These are phyloP conservation scores for Xanthia icteritia DNA, from an alignment of 2,888 invertebrate genomes.

Conservation along the genomic window DNA sequence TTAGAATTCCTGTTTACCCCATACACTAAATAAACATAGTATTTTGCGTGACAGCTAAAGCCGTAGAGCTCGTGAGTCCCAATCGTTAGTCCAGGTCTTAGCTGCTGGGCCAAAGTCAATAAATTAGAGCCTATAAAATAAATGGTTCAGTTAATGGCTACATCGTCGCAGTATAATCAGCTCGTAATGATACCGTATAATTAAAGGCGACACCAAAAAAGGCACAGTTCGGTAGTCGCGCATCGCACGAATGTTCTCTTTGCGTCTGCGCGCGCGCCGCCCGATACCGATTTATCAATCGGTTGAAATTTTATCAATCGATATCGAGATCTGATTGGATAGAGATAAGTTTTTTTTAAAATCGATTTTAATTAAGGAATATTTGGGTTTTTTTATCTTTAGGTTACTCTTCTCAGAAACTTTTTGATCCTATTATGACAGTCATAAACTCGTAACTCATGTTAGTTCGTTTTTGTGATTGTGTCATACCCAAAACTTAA, in stretches of 20 bases:
- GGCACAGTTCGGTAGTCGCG: conserved; percentile 46
- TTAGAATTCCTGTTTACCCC: too few species aligned
- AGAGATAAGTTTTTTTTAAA: conserved; percentile 25
- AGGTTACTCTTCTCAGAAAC: too few species aligned
- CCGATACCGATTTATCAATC: conserved; percentile 55
- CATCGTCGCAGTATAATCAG: conserved; percentile 46
- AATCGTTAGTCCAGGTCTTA: conserved; percentile 6
- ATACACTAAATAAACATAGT: not conserved
- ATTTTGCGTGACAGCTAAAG: not conserved
- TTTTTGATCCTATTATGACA: too few species aligned
- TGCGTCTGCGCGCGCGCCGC: conserved; percentile 47
- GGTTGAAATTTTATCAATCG: conserved; percentile 52
- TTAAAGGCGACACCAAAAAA: conserved; percentile 57
- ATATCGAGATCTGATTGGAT: conserved; percentile 27
- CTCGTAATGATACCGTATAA: conserved; percentile 55
- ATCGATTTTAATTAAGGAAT: conserved; percentile 53
- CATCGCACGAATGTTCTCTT: conserved; percentile 56
- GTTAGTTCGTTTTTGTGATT: too few species aligned
- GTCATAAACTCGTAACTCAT: too few species aligned
- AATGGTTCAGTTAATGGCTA: conserved; percentile 38
- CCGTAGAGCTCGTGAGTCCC: conserved; percentile 4
- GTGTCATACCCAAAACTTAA: too few species aligned
- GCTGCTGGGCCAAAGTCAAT: not conserved
- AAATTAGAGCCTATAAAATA: conserved; percentile 22
- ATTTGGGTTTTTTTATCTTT: conserved; percentile 14